Base-by-base conservation (phyloP, 1,140 invertebrate species). In the Protaetia brevitarsis region DNA sequence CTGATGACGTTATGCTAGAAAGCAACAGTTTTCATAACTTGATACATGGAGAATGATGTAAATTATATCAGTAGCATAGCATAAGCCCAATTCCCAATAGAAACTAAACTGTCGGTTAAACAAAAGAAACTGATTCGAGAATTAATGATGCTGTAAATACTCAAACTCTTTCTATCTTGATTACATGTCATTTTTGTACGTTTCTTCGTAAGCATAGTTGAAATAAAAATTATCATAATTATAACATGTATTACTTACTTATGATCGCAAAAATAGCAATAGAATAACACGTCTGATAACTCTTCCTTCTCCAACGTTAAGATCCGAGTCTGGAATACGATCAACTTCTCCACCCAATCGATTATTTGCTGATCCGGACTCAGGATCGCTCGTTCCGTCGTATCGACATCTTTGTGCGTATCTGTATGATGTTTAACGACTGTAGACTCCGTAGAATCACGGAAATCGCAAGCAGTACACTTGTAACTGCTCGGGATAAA, bases 341-440 rank as follows among this genome's bases (percentile, higher is more conserved):
- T 34, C 7, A 66, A 16, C 31, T 60, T 61, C 3, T 51, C 57
- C 16, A 66, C 58, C 65, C 65, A 66, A 27, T 61, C 29, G 16
- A 60, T 34, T 2, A 66, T 66, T 28, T 51, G 30, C 19, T 26
- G 13, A 16, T 60, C 31, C 3, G 19, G 23, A 21, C 36, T 26
- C 4, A 61, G 11, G 1, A 13, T n/a, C 26, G 30, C 29, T 11
- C 11, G 8, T 7, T 59, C 57, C 7, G 16, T n/a, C 1, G 26
- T 31, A 19, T 29, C 1, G 26, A 59, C 8, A 59, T 28, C 27
- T 7, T 31, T 31, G n/a, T 59, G 57, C 3, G 26, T n/a, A 2
- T 8, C 6, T 19, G 28, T 28, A 59, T 59, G 29, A 31, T 59
- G 57, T 4, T 61, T 28, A 5, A 13, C 27, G 5, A 41, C 30